Evolutionary conservation across 2,113 vertebrate genomes (phyloP).

Genomic region (Lycocorax pyrrhopterus): DNA sequence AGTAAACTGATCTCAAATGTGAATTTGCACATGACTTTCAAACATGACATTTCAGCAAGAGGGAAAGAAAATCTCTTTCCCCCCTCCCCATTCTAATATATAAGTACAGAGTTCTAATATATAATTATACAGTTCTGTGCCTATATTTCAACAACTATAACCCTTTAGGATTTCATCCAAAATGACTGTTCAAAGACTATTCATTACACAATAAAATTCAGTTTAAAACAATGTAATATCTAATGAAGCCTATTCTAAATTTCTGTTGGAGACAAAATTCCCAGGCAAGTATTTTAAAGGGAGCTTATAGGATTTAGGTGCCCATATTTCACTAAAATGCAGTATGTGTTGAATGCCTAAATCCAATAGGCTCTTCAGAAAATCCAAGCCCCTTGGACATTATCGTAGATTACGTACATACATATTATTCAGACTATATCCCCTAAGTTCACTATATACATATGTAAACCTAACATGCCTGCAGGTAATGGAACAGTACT

Average conservation of each 20-base stretch:
- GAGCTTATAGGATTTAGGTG: slow-evolving; percentile 33
- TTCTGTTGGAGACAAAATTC: slow-evolving; percentile 20
- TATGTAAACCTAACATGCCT: slow-evolving; percentile 57
- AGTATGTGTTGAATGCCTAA: slow-evolving; percentile 24
- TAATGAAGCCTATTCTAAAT: slow-evolving; percentile 16
- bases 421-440: slow-evolving; percentile 40
- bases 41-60: not conserved
- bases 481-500: slow-evolving; percentile 54
- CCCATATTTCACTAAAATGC: slow-evolving; percentile 29
- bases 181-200: not conserved
- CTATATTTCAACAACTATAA: not conserved
- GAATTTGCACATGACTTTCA: not conserved
- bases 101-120: not conserved
- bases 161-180: not conserved
- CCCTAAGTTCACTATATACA: slow-evolving; percentile 38
- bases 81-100: not conserved
- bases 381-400: slow-evolving; percentile 35
- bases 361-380: slow-evolving; percentile 41
- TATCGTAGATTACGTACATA: slow-evolving; percentile 17
- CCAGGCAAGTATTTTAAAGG: slow-evolving; percentile 21
- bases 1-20: slow-evolving; percentile 3
- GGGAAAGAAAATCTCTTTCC: not conserved
- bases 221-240: slow-evolving; percentile 12
- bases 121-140: not conserved
- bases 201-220: slow-evolving; percentile 21